These are phyloP conservation scores for Drosophila neotestacea DNA, from an alignment of 2,888 invertebrate species.

Conservation along the genomic window DNA sequence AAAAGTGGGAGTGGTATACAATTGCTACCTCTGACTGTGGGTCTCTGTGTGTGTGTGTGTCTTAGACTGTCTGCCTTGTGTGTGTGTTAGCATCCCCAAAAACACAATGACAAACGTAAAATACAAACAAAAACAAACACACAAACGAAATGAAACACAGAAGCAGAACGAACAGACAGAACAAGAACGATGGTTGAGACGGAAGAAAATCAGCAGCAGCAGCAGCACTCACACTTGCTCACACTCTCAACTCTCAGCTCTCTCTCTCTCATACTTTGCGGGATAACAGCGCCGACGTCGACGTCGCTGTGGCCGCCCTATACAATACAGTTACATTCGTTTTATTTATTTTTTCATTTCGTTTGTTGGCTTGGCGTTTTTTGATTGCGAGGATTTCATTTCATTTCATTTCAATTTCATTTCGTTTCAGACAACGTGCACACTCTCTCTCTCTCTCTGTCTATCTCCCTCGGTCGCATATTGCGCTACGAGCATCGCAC, in stretches of 20 bases:
- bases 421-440: slow-evolving; percentile 67
- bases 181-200: slow-evolving; percentile 72
- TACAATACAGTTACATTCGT: slow-evolving; percentile 62
- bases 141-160: slow-evolving; percentile 72
- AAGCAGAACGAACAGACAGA: slow-evolving; percentile 61
- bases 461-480: slow-evolving; percentile 15
- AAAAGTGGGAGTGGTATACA: slow-evolving; percentile 79
- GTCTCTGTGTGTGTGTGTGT: slow-evolving; percentile 25
- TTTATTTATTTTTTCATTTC: slow-evolving; percentile 81
- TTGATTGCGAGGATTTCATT: slow-evolving; percentile 70
- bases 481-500: slow-evolving; percentile 27
- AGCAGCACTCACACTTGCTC: slow-evolving; percentile 26
- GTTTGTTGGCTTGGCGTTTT: slow-evolving; percentile 71
- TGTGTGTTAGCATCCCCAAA: slow-evolving; percentile 71
- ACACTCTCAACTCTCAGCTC: slow-evolving; percentile 34
- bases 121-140: slow-evolving; percentile 68
- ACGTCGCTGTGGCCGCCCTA: slow-evolving; percentile 48
- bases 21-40: slow-evolving; percentile 54
- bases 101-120: slow-evolving; percentile 79
- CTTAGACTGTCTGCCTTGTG: slow-evolving; percentile 31
- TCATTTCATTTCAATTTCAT: slow-evolving; percentile 80
- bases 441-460: slow-evolving; percentile 7
- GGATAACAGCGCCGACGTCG: slow-evolving; percentile 23
- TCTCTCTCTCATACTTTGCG: slow-evolving; percentile 48
- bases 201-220: slow-evolving; percentile 58